Conservation (phyloP, 2,888 invertebrate species). For the Monochamus alternatus region DNA sequence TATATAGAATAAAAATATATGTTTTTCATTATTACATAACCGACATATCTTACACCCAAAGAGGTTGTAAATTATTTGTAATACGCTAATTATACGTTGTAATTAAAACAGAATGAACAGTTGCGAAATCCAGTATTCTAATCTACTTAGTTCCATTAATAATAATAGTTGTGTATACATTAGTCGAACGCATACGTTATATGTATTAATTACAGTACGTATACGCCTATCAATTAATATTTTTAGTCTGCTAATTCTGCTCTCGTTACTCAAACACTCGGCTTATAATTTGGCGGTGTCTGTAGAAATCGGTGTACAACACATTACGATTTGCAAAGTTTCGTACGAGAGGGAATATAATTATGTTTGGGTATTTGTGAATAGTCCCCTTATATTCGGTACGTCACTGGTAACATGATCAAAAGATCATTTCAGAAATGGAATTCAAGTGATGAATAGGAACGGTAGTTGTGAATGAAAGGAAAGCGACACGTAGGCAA, state of each 20-base stretch:
- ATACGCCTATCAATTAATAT: constrained; percentile 7
- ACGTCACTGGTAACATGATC: too few relatives aligned
- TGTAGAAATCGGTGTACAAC: not conserved
- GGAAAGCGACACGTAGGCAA: too few relatives aligned
- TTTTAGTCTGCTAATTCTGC: constrained; percentile 3
- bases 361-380: too few relatives aligned
- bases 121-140: not conserved
- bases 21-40: too few relatives aligned
- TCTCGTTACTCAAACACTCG: not conserved
- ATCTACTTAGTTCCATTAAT: not conserved
- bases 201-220: not conserved
- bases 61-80: not conserved
- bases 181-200: not conserved
- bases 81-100: not conserved
- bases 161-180: constrained; percentile 1
- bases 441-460: too few relatives aligned
- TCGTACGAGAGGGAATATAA: too few relatives aligned
- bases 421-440: too few relatives aligned
- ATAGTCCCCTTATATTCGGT: too few relatives aligned
- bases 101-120: not conserved
- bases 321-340: not conserved
- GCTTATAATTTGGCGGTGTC: not conserved
- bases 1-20: too few relatives aligned
- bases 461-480: too few relatives aligned
- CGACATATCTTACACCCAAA: too few relatives aligned